Evolutionary conservation across 2,797 vertebrate genomes (phyloP), one percentile per base, ranked within the genome.

Genomic region (Botia almorhae): DNA sequence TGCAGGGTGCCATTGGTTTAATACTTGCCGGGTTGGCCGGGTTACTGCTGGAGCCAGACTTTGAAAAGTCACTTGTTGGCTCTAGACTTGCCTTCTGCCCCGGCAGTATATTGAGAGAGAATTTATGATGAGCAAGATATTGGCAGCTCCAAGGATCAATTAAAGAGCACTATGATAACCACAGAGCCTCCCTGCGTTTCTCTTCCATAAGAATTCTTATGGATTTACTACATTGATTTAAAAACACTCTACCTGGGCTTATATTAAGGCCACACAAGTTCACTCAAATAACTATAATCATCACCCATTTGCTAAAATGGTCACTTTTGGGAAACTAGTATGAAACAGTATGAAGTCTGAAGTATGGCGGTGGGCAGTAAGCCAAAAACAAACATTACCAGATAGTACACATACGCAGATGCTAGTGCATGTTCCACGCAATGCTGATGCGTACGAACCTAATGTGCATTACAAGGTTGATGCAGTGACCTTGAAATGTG

Each of bases 81-180:
- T 77, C 53, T 29, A 19, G 64, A 19, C 64, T 19, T 19, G 63
- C 43, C 46, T 26, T 51, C 46, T 70, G 56, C 43, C 8, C 53
- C 50, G 17, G 67, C 69, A 55, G 58, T 71, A 51, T 61, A 67
- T 56, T 77, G 26, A 82, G 39, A 78, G 74, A 72, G 81, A 82
- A 77, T 82, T 70, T 61, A 43, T 77, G 61, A 82, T 82, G 74
- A 82, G 58, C 48, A 53, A 51, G 56, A 63, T 76, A 81, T 81
- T 69, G 60, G 50, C 74, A 55, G 55, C 43, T 48, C 36, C 33
- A 2, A 51, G 19, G 56, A 78, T 78, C 55, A 69, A 81, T 81
- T 69, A 77, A 81, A 67, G 8, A 50, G 51, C 43, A 68, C 74
- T 17, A 33, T n/a, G 19, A 29, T 23, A 60, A 46, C 65, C 68